These are phyloP conservation scores for Simalia tracyae DNA, from an alignment of 2,797 vertebrate genomes.

Conservation along the genomic window DNA sequence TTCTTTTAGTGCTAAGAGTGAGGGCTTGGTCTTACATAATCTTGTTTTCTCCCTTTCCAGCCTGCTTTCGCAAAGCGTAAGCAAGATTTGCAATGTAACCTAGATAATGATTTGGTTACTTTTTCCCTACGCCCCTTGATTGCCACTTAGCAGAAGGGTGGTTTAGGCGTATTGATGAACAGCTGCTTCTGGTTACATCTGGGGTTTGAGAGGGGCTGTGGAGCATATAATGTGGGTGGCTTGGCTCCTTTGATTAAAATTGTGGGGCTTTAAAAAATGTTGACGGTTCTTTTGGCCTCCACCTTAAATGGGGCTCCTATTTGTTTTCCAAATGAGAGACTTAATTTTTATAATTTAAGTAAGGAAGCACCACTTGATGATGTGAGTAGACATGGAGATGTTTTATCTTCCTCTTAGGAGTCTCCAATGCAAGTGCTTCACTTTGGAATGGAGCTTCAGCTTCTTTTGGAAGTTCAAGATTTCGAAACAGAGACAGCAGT, in stretches of 20 bases:
- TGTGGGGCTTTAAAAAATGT: not conserved
- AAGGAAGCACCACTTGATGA: not conserved
- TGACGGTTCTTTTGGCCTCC: not conserved
- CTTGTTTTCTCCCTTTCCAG: not conserved
- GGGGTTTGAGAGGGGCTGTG: not conserved
- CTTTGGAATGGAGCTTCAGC: not conserved
- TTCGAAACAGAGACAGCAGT: not conserved
- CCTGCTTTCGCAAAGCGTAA: not conserved
- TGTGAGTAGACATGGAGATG: not conserved
- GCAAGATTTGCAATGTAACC: not conserved
- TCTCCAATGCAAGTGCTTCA: not conserved
- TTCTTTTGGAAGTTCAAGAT: not conserved
- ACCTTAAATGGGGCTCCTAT: not conserved
- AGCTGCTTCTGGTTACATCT: not conserved
- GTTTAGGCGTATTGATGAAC: not conserved
- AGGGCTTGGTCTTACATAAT: fast-evolving
- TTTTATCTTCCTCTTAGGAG: not conserved
- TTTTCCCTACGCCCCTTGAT: not conserved
- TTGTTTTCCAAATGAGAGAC: not conserved
- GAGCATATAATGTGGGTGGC: not conserved
- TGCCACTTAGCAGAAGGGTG: not conserved
- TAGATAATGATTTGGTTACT: not conserved
- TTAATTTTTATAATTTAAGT: not conserved
- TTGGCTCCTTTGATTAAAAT: not conserved
- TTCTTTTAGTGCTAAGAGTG: slow-evolving; percentile 55